Percentiles rank a stretch among this genome's conserved stretches.
Conservation (phyloP, 2,113 vertebrate species). For the Campylorhamphus procurvoides region DNA sequence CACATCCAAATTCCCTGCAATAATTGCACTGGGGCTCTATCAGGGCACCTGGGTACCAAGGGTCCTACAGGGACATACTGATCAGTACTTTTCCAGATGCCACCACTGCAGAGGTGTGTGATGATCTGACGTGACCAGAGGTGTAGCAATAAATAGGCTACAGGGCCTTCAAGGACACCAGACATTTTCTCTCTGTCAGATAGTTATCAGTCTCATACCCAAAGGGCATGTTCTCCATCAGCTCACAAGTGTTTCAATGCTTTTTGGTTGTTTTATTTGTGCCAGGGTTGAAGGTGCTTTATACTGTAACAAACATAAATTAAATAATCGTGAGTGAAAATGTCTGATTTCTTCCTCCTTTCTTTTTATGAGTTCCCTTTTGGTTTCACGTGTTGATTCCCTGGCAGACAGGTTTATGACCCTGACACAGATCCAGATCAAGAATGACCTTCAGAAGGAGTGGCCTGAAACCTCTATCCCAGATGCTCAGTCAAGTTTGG, state of each 20-base stretch:
- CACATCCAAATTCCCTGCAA: neutral
- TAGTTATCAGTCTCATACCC: neutral
- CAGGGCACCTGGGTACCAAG: neutral
- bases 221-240: neutral
- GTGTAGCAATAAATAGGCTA: neutral
- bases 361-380: neutral
- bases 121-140: accelerated
- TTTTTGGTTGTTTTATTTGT: neutral
- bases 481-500: accelerated
- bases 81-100: neutral
- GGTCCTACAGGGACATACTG: neutral
- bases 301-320: neutral
- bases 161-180: slow-evolving; percentile 3
- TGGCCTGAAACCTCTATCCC: neutral
- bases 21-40: neutral
- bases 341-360: neutral
- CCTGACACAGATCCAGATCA: neutral
- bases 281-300: neutral
- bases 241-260: neutral
- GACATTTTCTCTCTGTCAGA: neutral
- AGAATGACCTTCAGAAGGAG: neutral
- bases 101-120: neutral
- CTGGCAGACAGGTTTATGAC: neutral
- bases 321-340: neutral
- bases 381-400: neutral